A percentile compares a stretch with the other conserved stretches of the same genome.
phyloP scores from a whole-genome alignment of 2,888 invertebrate genomes.

The Brachyopa scutellaris region DNA sequence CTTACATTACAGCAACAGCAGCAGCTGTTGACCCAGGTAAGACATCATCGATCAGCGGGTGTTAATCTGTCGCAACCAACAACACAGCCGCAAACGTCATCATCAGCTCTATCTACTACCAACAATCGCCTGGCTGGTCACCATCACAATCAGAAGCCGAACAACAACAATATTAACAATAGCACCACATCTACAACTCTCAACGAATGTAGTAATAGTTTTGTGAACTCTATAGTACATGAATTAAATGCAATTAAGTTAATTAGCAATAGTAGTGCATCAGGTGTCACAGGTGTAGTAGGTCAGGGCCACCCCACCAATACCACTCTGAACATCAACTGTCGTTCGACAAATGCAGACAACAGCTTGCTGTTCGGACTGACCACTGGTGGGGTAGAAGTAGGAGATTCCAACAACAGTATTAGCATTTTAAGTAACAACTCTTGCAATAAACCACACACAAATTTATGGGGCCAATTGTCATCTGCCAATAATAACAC shows the following conservation, averaged over 20 bases:
- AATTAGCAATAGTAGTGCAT: constrained; percentile 74
- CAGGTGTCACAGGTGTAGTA: constrained; percentile 70
- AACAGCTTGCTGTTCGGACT: constrained; percentile 67
- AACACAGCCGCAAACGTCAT: constrained; percentile 48
- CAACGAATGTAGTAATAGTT: constrained; percentile 76
- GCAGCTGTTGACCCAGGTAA: constrained; percentile 67
- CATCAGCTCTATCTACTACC: constrained; percentile 37
- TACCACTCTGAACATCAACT: constrained; percentile 74
- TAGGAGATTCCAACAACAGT: constrained; percentile 76
- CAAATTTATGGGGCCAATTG: constrained; percentile 70
- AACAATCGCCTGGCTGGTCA: constrained; percentile 34
- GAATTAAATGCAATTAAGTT: constrained; percentile 77
- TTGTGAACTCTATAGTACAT: constrained; percentile 75
- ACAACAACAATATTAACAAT: constrained; percentile 75
- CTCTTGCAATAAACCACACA: constrained; percentile 67
- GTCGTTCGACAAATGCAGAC: constrained; percentile 75
- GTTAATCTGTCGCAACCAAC: constrained; percentile 53
- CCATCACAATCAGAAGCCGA: constrained; percentile 39
- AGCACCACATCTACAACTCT: constrained; percentile 74
- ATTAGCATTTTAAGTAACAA: constrained; percentile 70
- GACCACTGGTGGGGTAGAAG: constrained; percentile 49
- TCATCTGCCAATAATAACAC: constrained; percentile 61
- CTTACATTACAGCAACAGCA: constrained; percentile 66
- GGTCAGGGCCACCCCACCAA: constrained; percentile 58
- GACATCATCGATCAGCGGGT: constrained; percentile 67